phyloP scores from a whole-genome alignment of 2,797 vertebrate genomes.

The Gadopsis marmoratus region DNA sequence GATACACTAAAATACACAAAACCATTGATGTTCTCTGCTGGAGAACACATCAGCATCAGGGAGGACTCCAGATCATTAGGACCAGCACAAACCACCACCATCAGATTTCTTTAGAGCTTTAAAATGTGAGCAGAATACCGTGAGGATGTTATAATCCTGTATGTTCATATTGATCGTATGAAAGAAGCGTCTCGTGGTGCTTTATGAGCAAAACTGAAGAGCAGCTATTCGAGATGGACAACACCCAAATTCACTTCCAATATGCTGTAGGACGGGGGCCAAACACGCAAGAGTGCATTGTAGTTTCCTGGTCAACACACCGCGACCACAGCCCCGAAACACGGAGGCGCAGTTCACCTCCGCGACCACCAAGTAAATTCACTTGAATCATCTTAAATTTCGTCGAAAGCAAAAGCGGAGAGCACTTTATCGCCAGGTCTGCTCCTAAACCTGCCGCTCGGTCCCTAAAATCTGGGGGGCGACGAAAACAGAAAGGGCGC shows the following conservation, averaged over 20 bases:
- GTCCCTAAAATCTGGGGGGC: fast-evolving
- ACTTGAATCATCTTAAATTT: not conserved
- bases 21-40: too few species aligned
- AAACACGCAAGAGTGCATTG: not conserved
- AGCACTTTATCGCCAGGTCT: not conserved
- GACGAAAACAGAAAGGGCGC: too few species aligned
- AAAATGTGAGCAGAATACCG: not conserved
- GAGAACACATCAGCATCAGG: not conserved
- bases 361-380: not conserved
- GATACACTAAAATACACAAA: not conserved
- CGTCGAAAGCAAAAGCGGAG: not conserved
- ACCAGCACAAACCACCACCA: not conserved
- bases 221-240: conserved; percentile 43
- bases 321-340: not conserved
- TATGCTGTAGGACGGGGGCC: not conserved
- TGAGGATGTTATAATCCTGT: not conserved
- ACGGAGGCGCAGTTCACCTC: conserved; percentile 1
- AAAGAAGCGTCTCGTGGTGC: not conserved
- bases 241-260: conserved; percentile 42
- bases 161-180: not conserved
- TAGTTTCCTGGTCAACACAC: not conserved
- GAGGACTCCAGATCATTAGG: not conserved
- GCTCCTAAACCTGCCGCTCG: fast-evolving
- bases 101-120: not conserved
- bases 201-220: not conserved